These are phyloP conservation scores for Archaeoteleia sp. DNA, from an alignment of 2,888 invertebrate species.

Conservation along the genomic window DNA sequence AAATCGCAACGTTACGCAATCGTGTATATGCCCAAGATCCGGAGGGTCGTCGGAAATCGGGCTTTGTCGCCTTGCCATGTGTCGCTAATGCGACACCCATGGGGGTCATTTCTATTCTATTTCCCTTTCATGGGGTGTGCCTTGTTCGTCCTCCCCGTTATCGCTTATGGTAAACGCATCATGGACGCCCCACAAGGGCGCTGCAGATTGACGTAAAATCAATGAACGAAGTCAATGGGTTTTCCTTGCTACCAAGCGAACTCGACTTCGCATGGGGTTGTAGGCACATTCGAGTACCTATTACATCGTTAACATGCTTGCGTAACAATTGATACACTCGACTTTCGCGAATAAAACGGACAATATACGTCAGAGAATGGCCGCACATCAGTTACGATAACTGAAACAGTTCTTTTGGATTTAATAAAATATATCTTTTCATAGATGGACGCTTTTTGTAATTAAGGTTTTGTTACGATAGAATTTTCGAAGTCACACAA, in stretches of 20 bases:
- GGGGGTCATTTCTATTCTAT: constrained; percentile 75
- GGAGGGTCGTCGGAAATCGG: constrained; percentile 63
- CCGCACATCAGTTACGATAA: too few species aligned
- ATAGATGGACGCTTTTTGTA: too few species aligned
- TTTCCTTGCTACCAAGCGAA: constrained; percentile 57
- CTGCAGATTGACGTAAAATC: constrained; percentile 74
- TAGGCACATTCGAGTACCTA: constrained; percentile 54
- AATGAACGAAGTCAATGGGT: constrained; percentile 75
- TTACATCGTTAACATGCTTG: constrained; percentile 57
- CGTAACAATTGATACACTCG: constrained; percentile 48
- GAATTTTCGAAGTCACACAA: too few species aligned
- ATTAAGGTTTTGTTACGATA: too few species aligned
- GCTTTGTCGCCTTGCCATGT: constrained; percentile 74
- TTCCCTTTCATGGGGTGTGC: constrained; percentile 68
- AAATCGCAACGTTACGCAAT: constrained; percentile 71
- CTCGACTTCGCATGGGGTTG: constrained; percentile 55
- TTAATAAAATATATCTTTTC: too few species aligned
- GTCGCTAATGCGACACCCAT: constrained; percentile 73
- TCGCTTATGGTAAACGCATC: constrained; percentile 74
- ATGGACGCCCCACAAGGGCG: constrained; percentile 71
- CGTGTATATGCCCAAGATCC: constrained; percentile 71
- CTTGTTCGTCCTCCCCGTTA: constrained; percentile 58
- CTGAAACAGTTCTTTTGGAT: too few species aligned
- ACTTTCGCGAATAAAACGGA: constrained; percentile 34
- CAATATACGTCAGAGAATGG: constrained; percentile 18